These are phyloP conservation scores for Cyanoramphus novaezelandiae DNA, from an alignment of 2,113 vertebrate species.

Conservation along the genomic window DNA sequence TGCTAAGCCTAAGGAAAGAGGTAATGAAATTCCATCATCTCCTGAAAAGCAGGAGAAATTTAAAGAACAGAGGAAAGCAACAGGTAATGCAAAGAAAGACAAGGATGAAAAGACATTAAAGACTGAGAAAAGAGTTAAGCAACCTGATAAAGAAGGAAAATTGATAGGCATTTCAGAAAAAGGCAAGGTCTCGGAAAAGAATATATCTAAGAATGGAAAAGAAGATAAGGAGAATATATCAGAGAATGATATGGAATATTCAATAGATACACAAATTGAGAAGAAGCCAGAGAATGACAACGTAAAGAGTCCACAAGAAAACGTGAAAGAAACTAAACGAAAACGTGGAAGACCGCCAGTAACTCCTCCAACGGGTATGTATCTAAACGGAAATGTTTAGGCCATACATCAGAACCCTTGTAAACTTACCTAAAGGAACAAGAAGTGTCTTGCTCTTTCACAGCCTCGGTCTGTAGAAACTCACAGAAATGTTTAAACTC, in stretches of 20 bases:
- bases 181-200: conserved; percentile 74
- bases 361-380: conserved; percentile 74
- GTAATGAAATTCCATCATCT: conserved; percentile 76
- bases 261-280: conserved; percentile 76
- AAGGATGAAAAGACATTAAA: conserved; percentile 79
- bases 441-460: neutral
- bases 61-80: conserved; percentile 81
- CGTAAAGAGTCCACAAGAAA: conserved; percentile 75
- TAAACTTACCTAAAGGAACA: neutral
- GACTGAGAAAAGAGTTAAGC: conserved; percentile 72
- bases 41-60: conserved; percentile 79
- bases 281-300: conserved; percentile 79
- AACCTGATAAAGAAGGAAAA: conserved; percentile 75
- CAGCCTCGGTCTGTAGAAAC: neutral
- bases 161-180: conserved; percentile 75
- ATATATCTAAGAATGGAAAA: conserved; percentile 79
- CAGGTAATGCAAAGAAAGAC: conserved; percentile 79
- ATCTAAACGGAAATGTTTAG: neutral
- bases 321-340: conserved; percentile 74
- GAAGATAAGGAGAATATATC: conserved; percentile 86
- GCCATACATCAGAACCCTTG: neutral
- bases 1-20: conserved; percentile 79
- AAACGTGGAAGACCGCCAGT: conserved; percentile 78
- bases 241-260: conserved; percentile 82
- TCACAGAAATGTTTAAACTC: accelerated